A percentile compares a stretch with the other conserved stretches of the same genome.
phyloP scores from a whole-genome alignment of 2,888 invertebrate genomes.

The Saturnia japonica region DNA sequence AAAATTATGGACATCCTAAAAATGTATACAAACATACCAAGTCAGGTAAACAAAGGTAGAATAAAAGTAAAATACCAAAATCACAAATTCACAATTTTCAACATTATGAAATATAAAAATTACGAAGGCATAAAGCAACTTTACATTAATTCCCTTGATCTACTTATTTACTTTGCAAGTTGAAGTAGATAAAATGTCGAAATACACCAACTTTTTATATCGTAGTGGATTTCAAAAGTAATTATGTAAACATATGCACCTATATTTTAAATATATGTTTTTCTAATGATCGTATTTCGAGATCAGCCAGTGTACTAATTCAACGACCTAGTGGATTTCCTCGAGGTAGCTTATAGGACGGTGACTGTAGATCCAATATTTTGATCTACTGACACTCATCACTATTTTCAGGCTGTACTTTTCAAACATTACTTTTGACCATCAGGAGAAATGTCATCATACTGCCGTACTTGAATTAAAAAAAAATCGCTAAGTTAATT shows the following conservation, averaged over 20 bases:
- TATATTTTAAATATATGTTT: background rate
- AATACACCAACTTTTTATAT: background rate
- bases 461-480: background rate
- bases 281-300: background rate
- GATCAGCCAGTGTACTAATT: background rate
- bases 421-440: background rate
- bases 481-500: background rate
- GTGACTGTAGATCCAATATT: background rate
- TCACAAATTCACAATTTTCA: background rate
- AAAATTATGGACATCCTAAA: no score
- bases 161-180: background rate
- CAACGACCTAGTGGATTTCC: background rate
- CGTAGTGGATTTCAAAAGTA: background rate
- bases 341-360: background rate
- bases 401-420: no score
- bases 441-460: background rate
- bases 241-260: background rate
- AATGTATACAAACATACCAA: background rate
- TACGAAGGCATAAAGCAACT: background rate
- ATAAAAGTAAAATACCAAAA: background rate
- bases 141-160: conserved; percentile 1
- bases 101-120: background rate
- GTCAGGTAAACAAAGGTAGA: background rate
- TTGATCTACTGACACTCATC: background rate
- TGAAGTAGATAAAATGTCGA: background rate